phyloP scores from a whole-genome alignment of 2,113 vertebrate species.

The Pygoscelis adeliae region DNA sequence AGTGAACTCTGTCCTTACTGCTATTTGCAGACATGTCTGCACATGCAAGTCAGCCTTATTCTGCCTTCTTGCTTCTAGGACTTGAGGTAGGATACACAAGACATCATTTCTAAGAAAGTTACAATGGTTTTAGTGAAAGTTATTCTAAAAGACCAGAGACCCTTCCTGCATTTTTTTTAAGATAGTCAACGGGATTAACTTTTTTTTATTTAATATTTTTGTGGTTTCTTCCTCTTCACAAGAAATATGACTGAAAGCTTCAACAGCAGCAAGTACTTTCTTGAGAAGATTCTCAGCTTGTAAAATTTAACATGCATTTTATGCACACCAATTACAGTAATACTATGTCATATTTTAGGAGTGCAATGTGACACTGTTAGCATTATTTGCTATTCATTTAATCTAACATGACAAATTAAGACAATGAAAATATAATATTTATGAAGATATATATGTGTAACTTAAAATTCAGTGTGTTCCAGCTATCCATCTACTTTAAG shows the following conservation, averaged over 20 bases:
- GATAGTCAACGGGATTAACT: fast-evolving
- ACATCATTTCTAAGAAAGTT: not conserved
- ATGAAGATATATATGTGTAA: not conserved
- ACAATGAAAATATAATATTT: not conserved
- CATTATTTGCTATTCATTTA: not conserved
- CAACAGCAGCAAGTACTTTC: not conserved
- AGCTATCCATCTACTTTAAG: not conserved
- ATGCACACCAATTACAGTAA: not conserved
- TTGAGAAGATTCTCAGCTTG: not conserved
- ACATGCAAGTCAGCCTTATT: not conserved
- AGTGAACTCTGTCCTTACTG: not conserved
- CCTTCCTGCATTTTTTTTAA: not conserved
- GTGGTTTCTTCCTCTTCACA: not conserved
- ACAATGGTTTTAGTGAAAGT: not conserved
- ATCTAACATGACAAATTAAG: not conserved
- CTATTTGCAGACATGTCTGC: not conserved
- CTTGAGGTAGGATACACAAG: not conserved
- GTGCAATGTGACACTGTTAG: not conserved
- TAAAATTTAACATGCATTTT: not conserved
- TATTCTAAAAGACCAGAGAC: not conserved
- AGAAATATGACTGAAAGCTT: not conserved
- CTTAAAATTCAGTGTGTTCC: not conserved
- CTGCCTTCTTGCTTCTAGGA: not conserved
- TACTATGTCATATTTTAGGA: not conserved
- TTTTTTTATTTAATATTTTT: not conserved